Base-by-base conservation (phyloP, 2,888 invertebrate species). In the Automeris io region DNA sequence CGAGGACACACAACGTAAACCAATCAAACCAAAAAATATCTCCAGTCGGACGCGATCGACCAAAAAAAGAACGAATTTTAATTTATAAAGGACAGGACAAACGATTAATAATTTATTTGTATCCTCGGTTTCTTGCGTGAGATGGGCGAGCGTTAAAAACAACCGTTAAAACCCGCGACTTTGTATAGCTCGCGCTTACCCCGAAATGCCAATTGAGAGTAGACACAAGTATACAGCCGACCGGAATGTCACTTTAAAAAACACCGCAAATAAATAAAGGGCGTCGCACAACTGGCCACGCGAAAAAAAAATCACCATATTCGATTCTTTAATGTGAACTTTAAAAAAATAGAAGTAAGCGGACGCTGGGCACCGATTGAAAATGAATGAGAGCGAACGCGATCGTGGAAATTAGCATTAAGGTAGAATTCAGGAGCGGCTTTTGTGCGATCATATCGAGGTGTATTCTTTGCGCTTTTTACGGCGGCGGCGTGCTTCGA, bases 381-480 rank as follows among this genome's bases (percentile, higher is more conserved):
- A 86, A 86, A 86, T 85, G 86, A 86, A 85, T 83, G 86, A 85
- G 85, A 73, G 77, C 78, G 85, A 79, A 68, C 76, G 78, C 85
- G 87, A 87, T 87, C 87, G 86, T 83, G 83, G 87, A 86, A 87
- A 87, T 87, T 87, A 87, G 87, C 87, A 87, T 87, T 75, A 86
- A 81, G 79, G 78, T 73, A 78, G 81, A 82, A 82, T 79, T 75
- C 82, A 79, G 82, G 68, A 80, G 81, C 85, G 83, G 79, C 76
- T 79, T 86, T 87, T 87, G 87, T 87, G 85, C 79, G 86, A 86
- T 86, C 83, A 85, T 85, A 86, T 86, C 86, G 79, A 82, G 80
- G 78, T 82, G 85, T 86, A 83, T 86, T 85, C 83, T 86, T 85
- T 85, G 85, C 80, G 82, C 83, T 85, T 85, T 85, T 83, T 83